A percentile compares a stretch with the other conserved stretches of the same genome.
phyloP scores from a whole-genome alignment of 2,113 vertebrate genomes.

The Clarias macrocephalus region DNA sequence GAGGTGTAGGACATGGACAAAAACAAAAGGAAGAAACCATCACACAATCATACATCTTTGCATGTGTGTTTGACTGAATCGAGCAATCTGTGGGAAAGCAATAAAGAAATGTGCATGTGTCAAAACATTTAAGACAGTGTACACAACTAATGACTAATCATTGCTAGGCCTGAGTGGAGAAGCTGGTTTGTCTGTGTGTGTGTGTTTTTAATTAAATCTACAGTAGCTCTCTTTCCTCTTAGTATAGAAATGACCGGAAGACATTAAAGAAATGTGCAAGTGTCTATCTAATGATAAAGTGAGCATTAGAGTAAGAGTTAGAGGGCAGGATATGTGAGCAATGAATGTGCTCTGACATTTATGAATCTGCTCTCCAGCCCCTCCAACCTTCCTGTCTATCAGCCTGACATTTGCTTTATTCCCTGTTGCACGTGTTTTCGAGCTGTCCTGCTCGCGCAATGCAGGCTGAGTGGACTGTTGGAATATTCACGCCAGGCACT shows the following conservation, averaged over 20 bases:
- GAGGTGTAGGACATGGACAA: not conserved
- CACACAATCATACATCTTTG: not conserved
- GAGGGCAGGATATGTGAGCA: conserved; percentile 21
- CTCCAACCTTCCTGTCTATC: conserved; percentile 17
- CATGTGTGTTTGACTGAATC: not conserved
- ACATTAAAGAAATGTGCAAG: conserved; percentile 4
- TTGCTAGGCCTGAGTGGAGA: not conserved
- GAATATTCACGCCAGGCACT: not conserved
- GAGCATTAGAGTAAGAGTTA: conserved; percentile 11
- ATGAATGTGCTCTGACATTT: conserved; percentile 40
- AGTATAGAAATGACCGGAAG: conserved; percentile 8
- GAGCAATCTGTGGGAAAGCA: not conserved
- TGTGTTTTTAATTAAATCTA: conserved; percentile 12
- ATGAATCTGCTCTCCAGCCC: conserved; percentile 19
- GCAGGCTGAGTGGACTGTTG: not conserved
- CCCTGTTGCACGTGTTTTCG: conserved; percentile 15
- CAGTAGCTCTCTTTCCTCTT: not conserved
- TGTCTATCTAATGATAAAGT: conserved; percentile 25
- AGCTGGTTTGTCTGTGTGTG: not conserved
- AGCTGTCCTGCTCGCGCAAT: not conserved
- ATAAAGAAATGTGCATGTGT: not conserved
- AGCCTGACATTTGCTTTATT: conserved; percentile 26
- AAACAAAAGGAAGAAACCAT: not conserved
- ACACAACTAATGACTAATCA: not conserved
- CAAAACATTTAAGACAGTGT: not conserved